Evolutionary conservation across 2,888 invertebrate species (phyloP).

Genomic region (Hyppa rectilinea): DNA sequence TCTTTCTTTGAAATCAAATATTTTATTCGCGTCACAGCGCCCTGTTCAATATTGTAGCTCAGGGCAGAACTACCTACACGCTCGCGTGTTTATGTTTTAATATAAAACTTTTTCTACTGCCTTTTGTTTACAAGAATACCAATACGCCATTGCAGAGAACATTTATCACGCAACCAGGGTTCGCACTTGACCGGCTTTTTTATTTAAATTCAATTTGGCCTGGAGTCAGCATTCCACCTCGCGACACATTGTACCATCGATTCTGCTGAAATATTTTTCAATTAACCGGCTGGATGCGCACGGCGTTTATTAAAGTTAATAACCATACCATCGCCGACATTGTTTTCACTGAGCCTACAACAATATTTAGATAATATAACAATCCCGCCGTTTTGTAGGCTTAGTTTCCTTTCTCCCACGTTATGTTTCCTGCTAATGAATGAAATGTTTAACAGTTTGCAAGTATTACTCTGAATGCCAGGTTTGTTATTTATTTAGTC

Average conservation of each 20-base stretch:
- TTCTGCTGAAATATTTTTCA: constrained; percentile 74
- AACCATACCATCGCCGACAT: constrained; percentile 61
- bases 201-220: constrained; percentile 56
- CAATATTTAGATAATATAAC: constrained; percentile 68
- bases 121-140: constrained; percentile 44
- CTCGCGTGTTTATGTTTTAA: constrained; percentile 38
- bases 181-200: constrained; percentile 52
- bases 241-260: constrained; percentile 62
- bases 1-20: neutral
- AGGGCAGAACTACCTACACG: constrained; percentile 7
- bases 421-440: constrained; percentile 69
- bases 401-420: constrained; percentile 73
- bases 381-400: constrained; percentile 64
- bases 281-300: constrained; percentile 73
- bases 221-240: constrained; percentile 55
- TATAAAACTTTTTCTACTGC: constrained; percentile 27
- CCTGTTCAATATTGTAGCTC: neutral
- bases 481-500: constrained; percentile 62
- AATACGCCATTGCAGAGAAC: constrained; percentile 59
- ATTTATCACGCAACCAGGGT: constrained; percentile 50
- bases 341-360: constrained; percentile 60
- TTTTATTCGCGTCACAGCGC: neutral
- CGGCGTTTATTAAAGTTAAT: constrained; percentile 73
- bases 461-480: constrained; percentile 59
- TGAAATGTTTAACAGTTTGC: constrained; percentile 66